Percentiles rank a stretch among this genome's conserved stretches.
Conservation (phyloP, 2,113 vertebrate species). For the Phaethornis superciliosus region DNA sequence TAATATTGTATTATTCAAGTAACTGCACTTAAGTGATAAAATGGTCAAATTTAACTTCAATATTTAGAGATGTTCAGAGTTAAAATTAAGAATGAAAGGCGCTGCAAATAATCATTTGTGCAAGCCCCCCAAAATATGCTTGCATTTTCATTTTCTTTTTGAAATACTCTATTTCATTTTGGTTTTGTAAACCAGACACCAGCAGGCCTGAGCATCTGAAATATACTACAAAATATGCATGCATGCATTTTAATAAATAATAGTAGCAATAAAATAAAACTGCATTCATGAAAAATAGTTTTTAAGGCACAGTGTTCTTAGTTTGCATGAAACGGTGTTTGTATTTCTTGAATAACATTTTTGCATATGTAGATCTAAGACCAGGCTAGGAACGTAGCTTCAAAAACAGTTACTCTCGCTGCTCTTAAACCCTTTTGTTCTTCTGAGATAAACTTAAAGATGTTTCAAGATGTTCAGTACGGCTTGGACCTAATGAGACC, state of each 20-base stretch:
- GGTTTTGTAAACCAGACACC: constrained; percentile 8
- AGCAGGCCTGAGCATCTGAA: background rate
- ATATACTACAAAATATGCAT: background rate
- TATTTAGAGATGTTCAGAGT: background rate
- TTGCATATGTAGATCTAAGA: background rate
- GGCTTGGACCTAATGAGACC: background rate
- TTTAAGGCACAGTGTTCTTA: background rate
- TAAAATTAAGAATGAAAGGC: background rate
- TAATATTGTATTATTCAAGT: background rate
- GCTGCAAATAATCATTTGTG: background rate
- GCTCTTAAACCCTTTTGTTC: background rate
- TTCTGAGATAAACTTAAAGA: background rate
- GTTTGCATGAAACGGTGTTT: background rate
- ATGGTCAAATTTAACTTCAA: background rate
- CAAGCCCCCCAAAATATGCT: background rate
- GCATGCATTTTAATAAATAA: background rate
- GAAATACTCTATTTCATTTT: background rate
- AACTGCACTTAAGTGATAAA: background rate
- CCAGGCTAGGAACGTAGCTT: background rate
- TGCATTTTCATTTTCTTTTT: background rate
- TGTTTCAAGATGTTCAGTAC: background rate
- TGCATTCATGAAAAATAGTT: background rate
- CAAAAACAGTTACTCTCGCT: background rate
- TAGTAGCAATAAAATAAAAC: background rate
- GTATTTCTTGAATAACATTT: background rate